Evolutionary conservation across 2,888 invertebrate species (phyloP), one percentile per base, ranked within the genome.

Genomic region (Protodeltote pygarga): DNA sequence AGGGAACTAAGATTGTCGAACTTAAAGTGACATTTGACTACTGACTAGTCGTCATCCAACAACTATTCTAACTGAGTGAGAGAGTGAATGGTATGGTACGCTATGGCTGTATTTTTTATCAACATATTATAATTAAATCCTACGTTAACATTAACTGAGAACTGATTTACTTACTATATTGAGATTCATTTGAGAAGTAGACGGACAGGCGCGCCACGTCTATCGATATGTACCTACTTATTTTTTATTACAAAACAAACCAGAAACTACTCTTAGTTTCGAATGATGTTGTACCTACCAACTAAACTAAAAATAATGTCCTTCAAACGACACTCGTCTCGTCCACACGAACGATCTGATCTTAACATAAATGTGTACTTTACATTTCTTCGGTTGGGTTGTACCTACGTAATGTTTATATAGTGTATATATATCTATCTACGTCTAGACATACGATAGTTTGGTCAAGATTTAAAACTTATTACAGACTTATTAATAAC

Each of bases 401-500:
- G n/a, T n/a, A n/a, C n/a, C n/a, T n/a, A n/a, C n/a, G n/a, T n/a
- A n/a, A n/a, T n/a, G n/a, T n/a, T n/a, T n/a, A n/a, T n/a, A n/a
- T n/a, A n/a, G n/a, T n/a, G n/a, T n/a, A n/a, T n/a, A n/a, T n/a
- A n/a, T n/a, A n/a, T n/a, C n/a, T n/a, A 45, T 8, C 27, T 46
- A 53, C 16, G 10, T 33, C 21, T 4, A 37, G n/a, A 52, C 3
- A 32, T 23, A 40, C 32, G 14, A 23, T 20, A 27, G 33, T 46
- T 52, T 52, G 52, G 52, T 52, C 52, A 45, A 28, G 19, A 46
- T 38, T 25, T 25, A 19, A 25, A 17, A 33, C n/a, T n/a, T n/a
- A n/a, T n/a, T n/a, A 46, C 33, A 38, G 6, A 24, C 0, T 8
- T 32, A 28, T 8, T 45, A 34, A 38, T 17, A 25, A 25, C n/a